Conservation (phyloP, 92 coral and sea anemone species). For the Zoanthus solanderi region DNA sequence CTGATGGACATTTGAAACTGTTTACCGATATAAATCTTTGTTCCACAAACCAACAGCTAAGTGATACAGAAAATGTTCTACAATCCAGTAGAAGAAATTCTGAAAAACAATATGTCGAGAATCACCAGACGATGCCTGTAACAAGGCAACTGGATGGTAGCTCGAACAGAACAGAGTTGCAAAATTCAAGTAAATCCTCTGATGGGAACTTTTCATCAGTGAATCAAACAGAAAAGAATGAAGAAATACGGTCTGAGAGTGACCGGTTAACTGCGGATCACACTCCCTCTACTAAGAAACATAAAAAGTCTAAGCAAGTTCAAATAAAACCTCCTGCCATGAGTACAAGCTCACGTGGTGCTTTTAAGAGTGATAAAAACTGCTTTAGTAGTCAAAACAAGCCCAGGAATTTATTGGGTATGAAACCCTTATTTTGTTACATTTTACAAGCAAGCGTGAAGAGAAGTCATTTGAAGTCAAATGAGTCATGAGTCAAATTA, state of each 20-base stretch:
- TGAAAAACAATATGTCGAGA: neutral
- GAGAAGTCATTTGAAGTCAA: too few species aligned
- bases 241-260: neutral
- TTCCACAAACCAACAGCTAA: neutral
- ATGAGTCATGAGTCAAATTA: too few species aligned
- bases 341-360: neutral
- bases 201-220: neutral
- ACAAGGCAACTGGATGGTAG: neutral
- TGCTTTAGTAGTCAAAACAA: neutral
- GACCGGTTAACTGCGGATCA: neutral
- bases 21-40: neutral
- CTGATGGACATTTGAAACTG: neutral
- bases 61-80: neutral
- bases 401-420: neutral
- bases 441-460: too few species aligned
- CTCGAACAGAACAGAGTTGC: neutral
- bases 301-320: neutral
- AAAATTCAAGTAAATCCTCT: neutral
- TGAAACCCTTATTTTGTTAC: neutral
- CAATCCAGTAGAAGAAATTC: neutral
- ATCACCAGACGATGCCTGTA: neutral
- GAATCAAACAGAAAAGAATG: neutral
- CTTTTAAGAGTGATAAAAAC: neutral
- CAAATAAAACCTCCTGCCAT: neutral
- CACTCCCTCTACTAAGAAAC: neutral